Evolutionary conservation across 2,888 invertebrate species (phyloP).

Genomic region (Bellardia bayeri): DNA sequence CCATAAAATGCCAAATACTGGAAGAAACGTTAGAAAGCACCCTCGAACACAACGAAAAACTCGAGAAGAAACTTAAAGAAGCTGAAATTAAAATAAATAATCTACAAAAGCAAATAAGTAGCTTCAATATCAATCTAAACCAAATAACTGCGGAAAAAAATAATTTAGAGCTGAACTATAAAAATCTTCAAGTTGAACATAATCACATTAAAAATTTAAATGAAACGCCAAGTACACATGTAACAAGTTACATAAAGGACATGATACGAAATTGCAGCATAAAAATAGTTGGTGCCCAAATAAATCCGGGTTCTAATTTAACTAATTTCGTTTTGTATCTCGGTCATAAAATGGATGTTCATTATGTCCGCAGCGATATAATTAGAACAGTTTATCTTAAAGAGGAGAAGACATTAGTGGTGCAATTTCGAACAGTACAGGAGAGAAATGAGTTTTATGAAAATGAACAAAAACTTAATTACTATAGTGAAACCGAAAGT

Average conservation of each 20-base stretch:
- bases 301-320: slow-evolving; percentile 3
- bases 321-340: slow-evolving; percentile 11
- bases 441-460: not conserved
- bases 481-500: not conserved
- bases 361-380: slow-evolving; percentile 4
- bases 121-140: not conserved
- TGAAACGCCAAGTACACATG: not conserved
- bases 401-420: not conserved
- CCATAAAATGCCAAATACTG: not conserved
- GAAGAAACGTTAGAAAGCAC: slow-evolving; percentile 28
- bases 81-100: not conserved
- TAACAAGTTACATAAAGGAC: not conserved
- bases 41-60: not conserved
- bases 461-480: not conserved
- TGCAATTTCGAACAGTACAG: not conserved
- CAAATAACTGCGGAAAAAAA: not conserved
- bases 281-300: not conserved
- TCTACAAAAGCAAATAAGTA: not conserved
- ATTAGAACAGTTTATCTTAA: not conserved
- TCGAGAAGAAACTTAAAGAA: slow-evolving; percentile 17
- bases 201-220: not conserved
- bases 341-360: slow-evolving; percentile 16
- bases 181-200: slow-evolving; percentile 15
- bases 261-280: not conserved
- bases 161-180: not conserved